These are phyloP conservation scores for Caracal caracal DNA, from an alignment of 2,113 vertebrate genomes.

Conservation along the genomic window DNA sequence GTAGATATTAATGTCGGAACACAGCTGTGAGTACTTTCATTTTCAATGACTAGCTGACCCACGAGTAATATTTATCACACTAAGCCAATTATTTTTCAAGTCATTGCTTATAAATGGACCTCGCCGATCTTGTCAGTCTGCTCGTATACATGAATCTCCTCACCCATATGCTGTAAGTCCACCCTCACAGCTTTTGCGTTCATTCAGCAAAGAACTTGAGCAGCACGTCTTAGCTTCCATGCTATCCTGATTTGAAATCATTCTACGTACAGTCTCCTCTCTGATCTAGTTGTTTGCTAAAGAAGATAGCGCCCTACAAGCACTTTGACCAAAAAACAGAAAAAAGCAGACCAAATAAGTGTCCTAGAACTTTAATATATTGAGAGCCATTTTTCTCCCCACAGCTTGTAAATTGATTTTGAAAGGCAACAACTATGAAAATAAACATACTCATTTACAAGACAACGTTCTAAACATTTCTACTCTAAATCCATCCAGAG, in stretches of 20 bases:
- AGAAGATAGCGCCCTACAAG: not conserved
- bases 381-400: not conserved
- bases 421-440: slow-evolving; percentile 35
- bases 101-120: slow-evolving; percentile 20
- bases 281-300: not conserved
- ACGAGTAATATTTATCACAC: slow-evolving; percentile 27
- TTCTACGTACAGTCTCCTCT: not conserved
- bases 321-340: not conserved
- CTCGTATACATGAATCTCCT: not conserved
- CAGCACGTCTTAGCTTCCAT: not conserved
- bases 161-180: not conserved
- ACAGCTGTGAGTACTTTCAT: slow-evolving; percentile 27
- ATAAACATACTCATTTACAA: slow-evolving; percentile 17
- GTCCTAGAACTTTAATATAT: not conserved
- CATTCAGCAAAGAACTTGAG: not conserved
- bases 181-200: not conserved
- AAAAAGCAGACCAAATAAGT: not conserved
- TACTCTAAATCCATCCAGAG: slow-evolving; percentile 11
- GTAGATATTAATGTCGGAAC: not conserved
- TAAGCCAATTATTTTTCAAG: slow-evolving; percentile 24
- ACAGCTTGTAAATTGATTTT: slow-evolving; percentile 4
- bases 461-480: not conserved
- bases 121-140: not conserved
- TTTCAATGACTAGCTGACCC: slow-evolving; percentile 24
- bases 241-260: not conserved